Base-by-base conservation (phyloP, 2,888 invertebrate genomes). In the Cosmia pyralina region DNA sequence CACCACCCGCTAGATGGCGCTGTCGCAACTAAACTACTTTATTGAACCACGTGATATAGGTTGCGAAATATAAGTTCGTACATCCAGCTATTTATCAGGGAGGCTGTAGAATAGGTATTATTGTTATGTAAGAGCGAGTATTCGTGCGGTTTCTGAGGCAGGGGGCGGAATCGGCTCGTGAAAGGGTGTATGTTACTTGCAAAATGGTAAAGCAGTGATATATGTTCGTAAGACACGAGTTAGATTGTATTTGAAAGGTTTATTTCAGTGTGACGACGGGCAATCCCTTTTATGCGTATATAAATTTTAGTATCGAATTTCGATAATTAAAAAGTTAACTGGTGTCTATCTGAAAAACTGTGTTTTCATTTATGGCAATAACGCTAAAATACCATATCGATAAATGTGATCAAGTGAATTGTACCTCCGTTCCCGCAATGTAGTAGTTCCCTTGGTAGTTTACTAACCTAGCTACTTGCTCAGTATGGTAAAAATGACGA, bases 51-150 rank as follows among this genome's bases (percentile, higher is more conserved):
- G 94, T 95, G 95, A 92, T 89, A 81, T 81, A 80, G 78, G 87
- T 80, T 79, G 78, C 82, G 71, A 80, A 82, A 82, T 83, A 83
- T 87, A 84, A 77, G 72, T 84, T 81, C 53, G 71, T 83, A 84
- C 74, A 85, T 72, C 76, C 80, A 84, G 79, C 85, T 86, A 89
- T 90, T 89, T 89, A 87, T 88, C 87, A 85, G 78, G 79, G 82
- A 87, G 88, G 88, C 88, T 88, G 88, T 88, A 88, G 86, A 85
- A 84, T 84, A 93, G 91, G 93, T 93, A 95, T 94, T 93, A 95
- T 95, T 95, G 95, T 96, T 95, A 95, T 95, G 95, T 96, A 95
- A 95, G 94, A 93, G 92, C 88, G 91, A 90, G 92, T 92, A 92
- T 94, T 93, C 93, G 93, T 94, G 95, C 89, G 95, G 95, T 95